Percentiles rank a stretch among this genome's conserved stretches.
These are phyloP conservation scores for Rafetus swinhoei DNA, from an alignment of 2,113 vertebrate genomes.

Conservation along the genomic window DNA sequence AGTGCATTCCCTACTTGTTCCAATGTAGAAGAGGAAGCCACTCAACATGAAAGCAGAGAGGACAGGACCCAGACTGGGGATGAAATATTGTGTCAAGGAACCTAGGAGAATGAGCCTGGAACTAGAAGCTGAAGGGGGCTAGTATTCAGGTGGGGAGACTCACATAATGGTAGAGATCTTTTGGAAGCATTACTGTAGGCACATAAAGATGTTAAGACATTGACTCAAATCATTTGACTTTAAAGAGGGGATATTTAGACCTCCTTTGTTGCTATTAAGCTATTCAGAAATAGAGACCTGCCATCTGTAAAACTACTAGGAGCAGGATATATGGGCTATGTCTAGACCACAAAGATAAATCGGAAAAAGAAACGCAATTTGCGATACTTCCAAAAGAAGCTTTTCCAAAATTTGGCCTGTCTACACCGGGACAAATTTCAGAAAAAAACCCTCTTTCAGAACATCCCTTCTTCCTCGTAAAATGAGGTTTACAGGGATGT, in stretches of 20 bases:
- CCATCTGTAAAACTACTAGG: neutral
- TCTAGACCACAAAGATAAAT: no score
- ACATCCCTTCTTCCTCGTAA: no score
- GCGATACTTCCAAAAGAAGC: no score
- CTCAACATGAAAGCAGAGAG: neutral
- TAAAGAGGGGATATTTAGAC: neutral
- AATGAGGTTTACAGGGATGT: no score
- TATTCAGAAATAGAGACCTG: neutral
- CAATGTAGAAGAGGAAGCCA: neutral
- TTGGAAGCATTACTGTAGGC: neutral
- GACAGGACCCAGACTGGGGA: neutral
- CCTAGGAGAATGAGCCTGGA: rapidly evolving
- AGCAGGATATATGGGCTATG: neutral
- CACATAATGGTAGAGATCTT: neutral
- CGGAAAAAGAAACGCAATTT: no score
- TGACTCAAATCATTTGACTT: neutral
- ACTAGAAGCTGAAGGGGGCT: neutral
- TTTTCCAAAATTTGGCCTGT: no score
- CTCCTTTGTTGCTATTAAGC: neutral
- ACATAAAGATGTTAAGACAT: neutral
- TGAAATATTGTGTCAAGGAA: neutral
- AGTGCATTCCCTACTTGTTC: neutral
- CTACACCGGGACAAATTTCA: no score
- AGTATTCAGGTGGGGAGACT: neutral
- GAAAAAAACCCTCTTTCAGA: no score